Conservation (phyloP, 2,797 vertebrate species). For the Enteromius radiatus region DNA sequence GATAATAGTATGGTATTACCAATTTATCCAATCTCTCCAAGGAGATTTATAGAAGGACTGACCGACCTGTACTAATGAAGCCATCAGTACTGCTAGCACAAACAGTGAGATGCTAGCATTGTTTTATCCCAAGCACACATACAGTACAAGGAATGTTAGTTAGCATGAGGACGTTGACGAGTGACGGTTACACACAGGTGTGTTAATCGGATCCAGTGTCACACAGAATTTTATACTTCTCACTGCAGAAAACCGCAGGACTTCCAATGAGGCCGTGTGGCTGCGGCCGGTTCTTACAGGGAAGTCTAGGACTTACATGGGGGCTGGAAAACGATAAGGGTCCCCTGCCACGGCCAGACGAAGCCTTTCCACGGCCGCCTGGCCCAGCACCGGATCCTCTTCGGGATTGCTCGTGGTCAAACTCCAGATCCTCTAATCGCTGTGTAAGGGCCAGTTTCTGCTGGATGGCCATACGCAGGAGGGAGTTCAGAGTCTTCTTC, state of each 20-base stretch:
- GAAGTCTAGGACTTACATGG: conserved; percentile 86
- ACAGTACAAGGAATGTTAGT: neutral
- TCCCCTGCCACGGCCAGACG: conserved; percentile 46
- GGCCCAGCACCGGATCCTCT: conserved; percentile 69
- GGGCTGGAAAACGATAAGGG: conserved; percentile 76
- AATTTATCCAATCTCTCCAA: neutral
- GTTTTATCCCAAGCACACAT: neutral
- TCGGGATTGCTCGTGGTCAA: conserved; percentile 92
- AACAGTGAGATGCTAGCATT: neutral
- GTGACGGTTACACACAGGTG: conserved; percentile 31
- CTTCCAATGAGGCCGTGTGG: conserved; percentile 64
- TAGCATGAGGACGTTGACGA: conserved; percentile 46
- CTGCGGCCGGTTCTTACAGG: conserved; percentile 73
- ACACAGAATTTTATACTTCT: conserved; percentile 83
- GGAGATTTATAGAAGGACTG: neutral
- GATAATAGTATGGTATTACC: neutral
- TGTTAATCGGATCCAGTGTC: conserved; percentile 61
- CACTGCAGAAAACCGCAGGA: conserved; percentile 77
- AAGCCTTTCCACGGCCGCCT: conserved; percentile 76
- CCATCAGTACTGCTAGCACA: neutral
- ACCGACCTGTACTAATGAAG: neutral
- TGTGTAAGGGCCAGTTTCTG: conserved; percentile 98
- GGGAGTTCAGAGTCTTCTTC: conserved; percentile 97
- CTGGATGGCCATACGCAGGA: conserved; percentile 99
- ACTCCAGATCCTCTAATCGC: conserved; percentile 94